These are phyloP conservation scores for Cremastinae sp. DNA, from an alignment of 2,888 invertebrate species.

Conservation along the genomic window DNA sequence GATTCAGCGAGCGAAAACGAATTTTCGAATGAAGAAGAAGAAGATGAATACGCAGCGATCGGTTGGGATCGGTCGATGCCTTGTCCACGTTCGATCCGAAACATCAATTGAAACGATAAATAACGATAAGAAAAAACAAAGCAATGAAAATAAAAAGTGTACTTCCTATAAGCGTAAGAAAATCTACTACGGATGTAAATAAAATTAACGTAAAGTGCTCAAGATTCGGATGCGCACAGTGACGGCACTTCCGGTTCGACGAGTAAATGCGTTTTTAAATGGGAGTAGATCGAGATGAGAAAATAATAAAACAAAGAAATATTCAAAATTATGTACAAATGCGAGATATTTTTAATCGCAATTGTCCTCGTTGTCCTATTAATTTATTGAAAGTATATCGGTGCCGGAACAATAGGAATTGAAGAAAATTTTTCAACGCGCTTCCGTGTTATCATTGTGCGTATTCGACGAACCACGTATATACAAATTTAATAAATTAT, in stretches of 20 bases:
- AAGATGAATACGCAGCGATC: too few species aligned
- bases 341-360: not conserved
- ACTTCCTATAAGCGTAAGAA: constrained; percentile 17
- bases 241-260: constrained; percentile 2
- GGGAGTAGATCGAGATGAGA: not conserved
- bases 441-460: constrained; percentile 35
- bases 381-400: not conserved
- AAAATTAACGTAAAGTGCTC: constrained; percentile 27
- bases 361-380: not conserved
- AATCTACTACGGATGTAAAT: constrained; percentile 15
- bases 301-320: not conserved
- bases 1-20: too few species aligned
- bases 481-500: not conserved
- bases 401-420: not conserved
- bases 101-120: not conserved
- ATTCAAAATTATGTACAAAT: not conserved
- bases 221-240: constrained; percentile 33
- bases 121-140: not conserved
- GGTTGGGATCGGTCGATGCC: too few species aligned
- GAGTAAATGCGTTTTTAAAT: constrained; percentile 5
- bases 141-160: constrained; percentile 21
- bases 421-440: too few species aligned
- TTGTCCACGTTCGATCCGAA: too few species aligned
- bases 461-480: constrained; percentile 2
- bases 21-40: too few species aligned